phyloP scores from a whole-genome alignment of 2,888 invertebrate genomes.

The Cryptophagus acutangulus region DNA sequence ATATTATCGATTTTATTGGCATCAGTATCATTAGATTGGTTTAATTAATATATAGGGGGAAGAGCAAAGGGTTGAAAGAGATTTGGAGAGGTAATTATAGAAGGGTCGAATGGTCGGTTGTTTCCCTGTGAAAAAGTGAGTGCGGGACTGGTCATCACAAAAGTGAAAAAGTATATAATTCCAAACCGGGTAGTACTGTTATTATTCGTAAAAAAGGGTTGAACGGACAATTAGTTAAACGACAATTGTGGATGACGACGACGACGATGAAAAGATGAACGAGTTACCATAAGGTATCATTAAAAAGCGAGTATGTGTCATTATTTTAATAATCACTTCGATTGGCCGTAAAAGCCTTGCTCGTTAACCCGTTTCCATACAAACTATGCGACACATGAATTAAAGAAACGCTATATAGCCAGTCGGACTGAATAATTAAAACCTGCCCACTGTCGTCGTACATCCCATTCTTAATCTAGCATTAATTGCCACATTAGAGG shows the following conservation, averaged over 20 bases:
- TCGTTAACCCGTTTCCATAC: constrained; percentile 32
- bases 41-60: no score
- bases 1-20: no score
- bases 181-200: no score
- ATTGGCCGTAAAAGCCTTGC: constrained; percentile 19
- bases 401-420: constrained; percentile 34
- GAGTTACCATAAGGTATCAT: constrained; percentile 28
- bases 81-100: constrained; percentile 11
- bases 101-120: no score
- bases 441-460: constrained; percentile 33
- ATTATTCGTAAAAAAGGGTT: constrained; percentile 33
- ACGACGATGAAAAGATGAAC: constrained; percentile 38
- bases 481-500: constrained; percentile 27
- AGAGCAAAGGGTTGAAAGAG: not conserved
- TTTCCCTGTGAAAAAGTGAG: no score
- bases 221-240: constrained; percentile 37
- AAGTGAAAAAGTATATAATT: no score
- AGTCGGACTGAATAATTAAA: constrained; percentile 36
- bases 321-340: constrained; percentile 41
- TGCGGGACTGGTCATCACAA: no score
- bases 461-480: constrained; percentile 29
- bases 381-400: constrained; percentile 28
- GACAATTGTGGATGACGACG: constrained; percentile 31
- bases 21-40: no score
- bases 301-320: constrained; percentile 38